These are phyloP conservation scores for Fistularia tabacaria DNA, from an alignment of 2,797 vertebrate genomes.

Conservation along the genomic window DNA sequence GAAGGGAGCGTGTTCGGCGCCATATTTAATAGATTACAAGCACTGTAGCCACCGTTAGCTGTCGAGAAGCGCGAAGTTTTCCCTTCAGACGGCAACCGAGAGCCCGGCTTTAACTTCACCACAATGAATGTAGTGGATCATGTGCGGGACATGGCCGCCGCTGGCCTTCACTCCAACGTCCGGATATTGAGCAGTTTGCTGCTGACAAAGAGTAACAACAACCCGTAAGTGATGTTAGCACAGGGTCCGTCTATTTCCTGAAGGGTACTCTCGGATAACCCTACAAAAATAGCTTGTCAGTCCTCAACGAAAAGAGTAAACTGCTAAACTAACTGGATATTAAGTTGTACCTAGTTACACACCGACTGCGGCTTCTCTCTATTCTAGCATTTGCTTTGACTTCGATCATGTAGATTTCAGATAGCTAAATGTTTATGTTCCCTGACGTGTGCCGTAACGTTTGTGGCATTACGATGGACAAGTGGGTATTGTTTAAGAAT, in stretches of 20 bases:
- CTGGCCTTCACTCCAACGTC: slow-evolving; percentile 96
- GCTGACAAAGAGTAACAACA: slow-evolving; percentile 97
- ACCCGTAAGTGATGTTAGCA: slow-evolving; percentile 83
- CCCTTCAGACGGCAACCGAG: slow-evolving; percentile 1
- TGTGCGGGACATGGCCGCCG: slow-evolving; percentile 93
- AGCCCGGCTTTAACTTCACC: background rate
- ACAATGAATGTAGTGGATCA: slow-evolving; percentile 94
- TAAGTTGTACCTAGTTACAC: too few species aligned
- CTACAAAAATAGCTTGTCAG: too few species aligned
- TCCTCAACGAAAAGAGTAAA: too few species aligned
- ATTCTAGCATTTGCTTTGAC: too few species aligned
- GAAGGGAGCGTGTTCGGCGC: slow-evolving; percentile 54
- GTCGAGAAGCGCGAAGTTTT: slow-evolving; percentile 34
- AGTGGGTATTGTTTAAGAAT: too few species aligned
- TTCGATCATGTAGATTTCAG: too few species aligned
- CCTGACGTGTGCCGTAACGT: too few species aligned
- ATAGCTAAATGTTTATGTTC: too few species aligned
- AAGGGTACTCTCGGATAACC: fast-evolving
- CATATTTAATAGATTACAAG: slow-evolving; percentile 63
- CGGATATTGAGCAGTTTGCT: slow-evolving; percentile 92
- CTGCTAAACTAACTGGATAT: too few species aligned
- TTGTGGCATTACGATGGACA: too few species aligned
- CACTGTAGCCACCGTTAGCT: slow-evolving; percentile 37
- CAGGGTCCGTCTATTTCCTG: slow-evolving; percentile 54
- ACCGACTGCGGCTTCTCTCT: too few species aligned